Conservation (phyloP, 2,113 vertebrate genomes). For the Enhydra lutris region DNA sequence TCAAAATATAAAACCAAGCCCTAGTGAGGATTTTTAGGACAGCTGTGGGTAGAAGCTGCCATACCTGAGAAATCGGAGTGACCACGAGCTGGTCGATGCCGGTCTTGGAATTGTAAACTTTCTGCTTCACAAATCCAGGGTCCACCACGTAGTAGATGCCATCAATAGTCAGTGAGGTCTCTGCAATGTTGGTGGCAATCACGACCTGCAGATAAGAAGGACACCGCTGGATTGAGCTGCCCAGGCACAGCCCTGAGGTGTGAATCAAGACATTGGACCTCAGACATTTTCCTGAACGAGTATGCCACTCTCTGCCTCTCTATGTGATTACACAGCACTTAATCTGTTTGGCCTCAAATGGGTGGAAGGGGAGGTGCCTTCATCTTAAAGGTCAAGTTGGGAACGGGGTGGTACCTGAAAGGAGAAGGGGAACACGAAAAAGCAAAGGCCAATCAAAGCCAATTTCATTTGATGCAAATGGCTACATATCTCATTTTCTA, state of each 20-base stretch:
- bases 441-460: conserved; percentile 11
- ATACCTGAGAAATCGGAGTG: conserved; percentile 97
- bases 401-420: background rate
- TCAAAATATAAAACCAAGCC: conserved; percentile 1
- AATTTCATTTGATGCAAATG: conserved; percentile 43
- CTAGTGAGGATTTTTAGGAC: background rate
- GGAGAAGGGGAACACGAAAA: background rate
- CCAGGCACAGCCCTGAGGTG: background rate
- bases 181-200: conserved; percentile 98
- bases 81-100: conserved; percentile 99
- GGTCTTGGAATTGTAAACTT: conserved; percentile 99
- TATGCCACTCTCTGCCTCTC: background rate
- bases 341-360: background rate
- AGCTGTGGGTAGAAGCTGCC: background rate
- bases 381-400: background rate
- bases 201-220: conserved; percentile 87
- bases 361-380: background rate
- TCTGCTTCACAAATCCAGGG: conserved; percentile 98
- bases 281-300: background rate
- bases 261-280: background rate
- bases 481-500: conserved; percentile 55
- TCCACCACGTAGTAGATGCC: conserved; percentile 99
- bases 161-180: conserved; percentile 97
- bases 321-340: background rate
- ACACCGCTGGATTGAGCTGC: background rate